These are phyloP conservation scores for Venturia canescens DNA, from an alignment of 1,140 invertebrate genomes.

Conservation along the genomic window DNA sequence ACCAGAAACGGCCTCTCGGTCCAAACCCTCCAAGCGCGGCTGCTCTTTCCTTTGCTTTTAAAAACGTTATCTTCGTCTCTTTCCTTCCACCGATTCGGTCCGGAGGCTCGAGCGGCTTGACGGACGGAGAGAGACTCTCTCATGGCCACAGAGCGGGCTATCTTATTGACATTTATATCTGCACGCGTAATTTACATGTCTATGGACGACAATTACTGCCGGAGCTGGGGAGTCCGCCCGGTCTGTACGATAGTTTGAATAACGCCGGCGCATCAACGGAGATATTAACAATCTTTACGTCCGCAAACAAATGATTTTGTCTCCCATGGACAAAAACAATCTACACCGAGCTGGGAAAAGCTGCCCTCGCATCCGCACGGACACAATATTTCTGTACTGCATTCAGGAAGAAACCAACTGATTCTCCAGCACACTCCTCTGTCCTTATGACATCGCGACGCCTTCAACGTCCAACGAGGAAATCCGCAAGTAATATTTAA, in stretches of 20 bases:
- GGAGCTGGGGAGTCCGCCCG: not conserved
- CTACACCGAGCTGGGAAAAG: no score
- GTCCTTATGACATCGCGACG: conserved; percentile 57
- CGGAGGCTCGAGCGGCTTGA: not conserved
- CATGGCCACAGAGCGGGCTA: conserved; percentile 60
- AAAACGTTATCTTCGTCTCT: not conserved
- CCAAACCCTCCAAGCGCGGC: conserved; percentile 8
- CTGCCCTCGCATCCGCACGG: not conserved
- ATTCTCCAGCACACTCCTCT: conserved; percentile 57
- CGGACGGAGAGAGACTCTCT: conserved; percentile 32
- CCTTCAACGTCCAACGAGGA: conserved; percentile 62
- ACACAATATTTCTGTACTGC: not conserved
- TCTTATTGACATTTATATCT: conserved; percentile 77
- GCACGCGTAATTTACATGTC: conserved; percentile 75
- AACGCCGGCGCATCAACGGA: not conserved
- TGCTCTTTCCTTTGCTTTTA: not conserved
- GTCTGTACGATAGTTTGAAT: conserved; percentile 5
- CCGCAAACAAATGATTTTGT: not conserved
- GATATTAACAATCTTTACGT: not conserved
- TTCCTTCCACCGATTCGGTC: not conserved
- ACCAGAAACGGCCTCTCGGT: conserved; percentile 64
- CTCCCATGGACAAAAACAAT: not conserved
- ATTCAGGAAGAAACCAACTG: conserved; percentile 40
- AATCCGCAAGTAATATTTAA: conserved; percentile 60
- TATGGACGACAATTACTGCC: conserved; percentile 74